Base-by-base conservation (phyloP, 2,888 invertebrate genomes). In the Torymus auratus region DNA sequence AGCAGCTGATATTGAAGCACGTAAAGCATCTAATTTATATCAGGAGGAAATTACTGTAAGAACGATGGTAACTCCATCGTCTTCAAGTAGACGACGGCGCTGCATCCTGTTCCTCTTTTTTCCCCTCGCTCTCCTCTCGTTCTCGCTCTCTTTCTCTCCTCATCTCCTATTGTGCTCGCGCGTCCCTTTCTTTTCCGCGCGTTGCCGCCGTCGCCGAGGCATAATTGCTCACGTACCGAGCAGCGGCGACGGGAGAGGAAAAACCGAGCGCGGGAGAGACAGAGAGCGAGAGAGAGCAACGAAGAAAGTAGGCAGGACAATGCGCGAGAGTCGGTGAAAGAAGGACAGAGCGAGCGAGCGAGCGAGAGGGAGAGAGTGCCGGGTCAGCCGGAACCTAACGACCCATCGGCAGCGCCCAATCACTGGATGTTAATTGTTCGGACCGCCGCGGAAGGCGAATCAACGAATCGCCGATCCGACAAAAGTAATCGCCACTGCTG, bases 381-480 rank as follows among this genome's bases (percentile, higher is more conserved):
- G 83, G 88, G 86, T 88, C 88, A 88, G 88, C 88, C 86, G 83
- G 88, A 87, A 86, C 85, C 86, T 87, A 87, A 88, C 87, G 88
- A 87, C 85, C 85, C 84, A 85, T 86, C 85, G 86, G 82, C 83
- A 82, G 84, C 80, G 84, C 83, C 85, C 86, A 86, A 87, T 87
- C 86, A 87, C 86, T 87, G 85, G 87, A 87, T 87, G 87, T 88
- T 88, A 88, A 88, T 88, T 88, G 88, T 83, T 84, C 85, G 74
- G 72, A 72, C 83, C 78, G 41, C 64, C 74, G 72, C 78, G 74
- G 81, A 83, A 76, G 80, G 72, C 80, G 84, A 80, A 83, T 84
- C 83, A 84, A 83, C 82, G 78, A 84, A 84, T 83, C 76, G 82
- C 78, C 81, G 79, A 84, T 79, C 65, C 64, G 77, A 84, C 82